A percentile compares a stretch with the other conserved stretches of the same genome.
Conservation (phyloP, 2,113 vertebrate species). For the Anas platyrhynchos region DNA sequence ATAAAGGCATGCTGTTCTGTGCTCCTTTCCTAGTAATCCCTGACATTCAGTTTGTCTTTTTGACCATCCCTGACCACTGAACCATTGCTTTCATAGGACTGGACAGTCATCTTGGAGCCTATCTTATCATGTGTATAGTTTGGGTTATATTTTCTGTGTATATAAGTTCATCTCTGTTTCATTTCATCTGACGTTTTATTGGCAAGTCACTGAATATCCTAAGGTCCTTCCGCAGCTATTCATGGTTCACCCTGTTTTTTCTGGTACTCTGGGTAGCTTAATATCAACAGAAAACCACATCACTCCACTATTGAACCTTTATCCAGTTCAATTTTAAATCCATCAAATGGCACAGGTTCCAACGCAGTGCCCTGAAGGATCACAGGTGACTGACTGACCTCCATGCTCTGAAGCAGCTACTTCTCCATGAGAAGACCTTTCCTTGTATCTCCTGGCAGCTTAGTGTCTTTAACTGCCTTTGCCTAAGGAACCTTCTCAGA, state of each 20-base stretch:
- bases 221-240: neutral
- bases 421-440: neutral
- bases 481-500: neutral
- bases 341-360: neutral
- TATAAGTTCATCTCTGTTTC: neutral
- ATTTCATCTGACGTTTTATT: neutral
- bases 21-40: neutral
- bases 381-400: neutral
- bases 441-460: neutral
- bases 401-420: neutral
- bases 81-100: neutral
- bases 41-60: neutral
- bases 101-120: accelerated
- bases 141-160: neutral
- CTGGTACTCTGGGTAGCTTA: neutral
- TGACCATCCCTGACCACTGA: neutral
- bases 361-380: neutral
- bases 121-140: neutral
- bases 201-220: neutral
- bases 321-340: neutral
- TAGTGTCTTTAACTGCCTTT: neutral
- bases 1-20: neutral
- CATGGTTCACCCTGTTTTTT: neutral
- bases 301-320: neutral
- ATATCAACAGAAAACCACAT: neutral